Conservation (phyloP, 2,113 vertebrate species). For the Scytalopus superciliaris region DNA sequence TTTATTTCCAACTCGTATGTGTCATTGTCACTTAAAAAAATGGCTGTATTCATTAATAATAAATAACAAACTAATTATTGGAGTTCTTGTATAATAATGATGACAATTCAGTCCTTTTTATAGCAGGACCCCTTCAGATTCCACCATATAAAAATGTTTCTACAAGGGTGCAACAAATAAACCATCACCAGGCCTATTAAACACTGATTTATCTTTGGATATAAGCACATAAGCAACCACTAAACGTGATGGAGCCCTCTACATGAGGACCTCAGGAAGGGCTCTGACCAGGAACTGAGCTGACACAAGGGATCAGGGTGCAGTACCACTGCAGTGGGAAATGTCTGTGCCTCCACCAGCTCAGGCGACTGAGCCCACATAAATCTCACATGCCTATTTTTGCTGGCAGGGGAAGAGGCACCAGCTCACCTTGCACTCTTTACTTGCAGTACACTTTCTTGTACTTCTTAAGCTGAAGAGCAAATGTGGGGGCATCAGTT, state of each 20-base stretch:
- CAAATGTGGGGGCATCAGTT: neutral
- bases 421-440: neutral
- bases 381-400: neutral
- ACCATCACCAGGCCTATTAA: neutral
- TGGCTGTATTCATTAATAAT: neutral
- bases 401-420: neutral
- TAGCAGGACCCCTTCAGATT: neutral
- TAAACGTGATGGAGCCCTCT: accelerated
- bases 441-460: neutral
- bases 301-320: neutral
- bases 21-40: neutral
- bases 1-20: neutral
- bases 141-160: neutral
- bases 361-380: neutral
- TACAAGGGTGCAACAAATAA: neutral
- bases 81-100: neutral
- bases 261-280: neutral
- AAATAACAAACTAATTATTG: neutral
- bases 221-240: accelerated
- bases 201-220: neutral
- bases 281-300: neutral
- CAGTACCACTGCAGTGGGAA: neutral
- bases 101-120: neutral
- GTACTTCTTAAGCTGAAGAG: neutral
- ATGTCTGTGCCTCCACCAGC: neutral